Percentiles rank a stretch among this genome's conserved stretches.
Conservation (phyloP, 1,140 invertebrate genomes). For the Brachionus angularis region DNA sequence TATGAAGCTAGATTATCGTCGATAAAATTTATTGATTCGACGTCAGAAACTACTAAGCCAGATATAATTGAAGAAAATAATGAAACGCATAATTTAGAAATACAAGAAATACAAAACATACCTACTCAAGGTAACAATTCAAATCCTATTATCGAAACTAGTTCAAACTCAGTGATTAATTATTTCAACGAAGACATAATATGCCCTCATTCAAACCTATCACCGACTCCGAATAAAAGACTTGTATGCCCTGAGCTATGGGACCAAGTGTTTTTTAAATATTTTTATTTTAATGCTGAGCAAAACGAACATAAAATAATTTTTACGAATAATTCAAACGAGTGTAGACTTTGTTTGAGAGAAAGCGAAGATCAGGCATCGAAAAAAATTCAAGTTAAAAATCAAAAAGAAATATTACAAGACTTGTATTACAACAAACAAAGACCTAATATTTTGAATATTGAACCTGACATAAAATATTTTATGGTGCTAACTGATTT, state of each 20-base stretch:
- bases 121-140: neutral
- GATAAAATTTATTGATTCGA: constrained; percentile 9
- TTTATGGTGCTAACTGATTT: constrained; percentile 21
- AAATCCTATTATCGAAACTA: neutral
- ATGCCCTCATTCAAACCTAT: neutral
- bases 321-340: no score
- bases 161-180: neutral
- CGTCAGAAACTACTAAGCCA: neutral
- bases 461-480: neutral
- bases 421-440: constrained; percentile 21
- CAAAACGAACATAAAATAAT: no score
- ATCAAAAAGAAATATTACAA: constrained; percentile 21
- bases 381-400: constrained; percentile 16
- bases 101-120: neutral
- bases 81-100: neutral
- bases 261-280: constrained; percentile 19
- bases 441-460: neutral
- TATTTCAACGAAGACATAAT: constrained; percentile 22
- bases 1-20: constrained; percentile 43
- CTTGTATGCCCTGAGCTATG: constrained; percentile 10
- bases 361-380: constrained; percentile 14
- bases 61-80: constrained; percentile 12
- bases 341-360: no score
- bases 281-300: neutral
- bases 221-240: neutral